Evolutionary conservation across 35 echinoderm and acorn worm species (phyloP), one percentile per base, ranked within the genome.

Genomic region (Lytechinus pictus): DNA sequence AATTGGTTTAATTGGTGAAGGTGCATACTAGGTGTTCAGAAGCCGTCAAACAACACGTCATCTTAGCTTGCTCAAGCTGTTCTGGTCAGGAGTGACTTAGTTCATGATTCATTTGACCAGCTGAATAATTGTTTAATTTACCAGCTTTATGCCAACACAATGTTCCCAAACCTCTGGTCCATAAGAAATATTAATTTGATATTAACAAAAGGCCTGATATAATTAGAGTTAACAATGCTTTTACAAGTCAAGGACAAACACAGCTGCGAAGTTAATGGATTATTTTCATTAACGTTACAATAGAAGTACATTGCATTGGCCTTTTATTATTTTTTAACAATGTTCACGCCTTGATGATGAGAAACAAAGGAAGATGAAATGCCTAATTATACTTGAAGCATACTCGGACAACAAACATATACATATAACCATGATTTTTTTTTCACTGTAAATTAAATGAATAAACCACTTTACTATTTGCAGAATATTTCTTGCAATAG

Each of bases 121-220:
- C 66, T 79, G 66, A 79, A 79, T 79, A 79, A 79, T 79, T 79
- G 66, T 79, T 79, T 79, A 79, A 79, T 79, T 79, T 24, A 79
- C 66, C 66, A 24, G 66, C 19, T 79, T 24, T 79, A 79, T 79
- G 66, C n/a, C 66, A 79, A 79, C 66, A n/a, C 66, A 14, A 24
- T 0, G 56, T 16, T 79, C 16, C 66, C 66, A 24, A 79, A 79
- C 19, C 66, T 79, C 66, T 79, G 24, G 66, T 79, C n/a, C 66
- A 6, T n/a, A 7, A 79, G 66, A 24, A 24, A 11, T 9, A 79
- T 16, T 79, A 79, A 3, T 79, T 79, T 79, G 16, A 79, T 79
- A 8, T 79, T 24, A 16, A 79, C 66, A 79, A 79, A 79, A 14
- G n/a, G 66, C 19, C 19, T 7, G 8, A 24, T 24, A 24, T 4